Percentiles rank a stretch among this genome's conserved stretches.
Conservation (phyloP, 1,140 invertebrate genomes). For the Drosophila pachea region DNA sequence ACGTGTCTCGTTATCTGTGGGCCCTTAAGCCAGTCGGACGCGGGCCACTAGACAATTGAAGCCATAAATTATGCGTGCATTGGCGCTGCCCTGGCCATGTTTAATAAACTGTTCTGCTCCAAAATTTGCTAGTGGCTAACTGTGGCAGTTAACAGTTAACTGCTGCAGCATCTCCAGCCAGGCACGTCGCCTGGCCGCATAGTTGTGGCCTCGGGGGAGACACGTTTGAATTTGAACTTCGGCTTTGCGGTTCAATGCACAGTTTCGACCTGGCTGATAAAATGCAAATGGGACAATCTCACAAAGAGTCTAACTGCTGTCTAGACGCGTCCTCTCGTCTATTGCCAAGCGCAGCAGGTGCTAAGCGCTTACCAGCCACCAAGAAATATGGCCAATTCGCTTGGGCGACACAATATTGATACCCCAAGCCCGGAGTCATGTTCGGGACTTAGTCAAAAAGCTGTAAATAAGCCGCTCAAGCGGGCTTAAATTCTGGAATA, state of each 20-base stretch:
- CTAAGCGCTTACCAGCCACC: constrained; percentile 31
- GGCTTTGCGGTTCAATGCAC: constrained; percentile 55
- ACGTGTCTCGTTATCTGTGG: constrained; percentile 68
- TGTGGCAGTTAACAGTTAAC: constrained; percentile 19
- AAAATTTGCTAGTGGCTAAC: constrained; percentile 38
- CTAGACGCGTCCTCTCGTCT: constrained; percentile 50
- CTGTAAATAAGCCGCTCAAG: constrained; percentile 2
- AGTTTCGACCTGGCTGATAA: constrained; percentile 28
- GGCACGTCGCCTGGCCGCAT: constrained; percentile 1
- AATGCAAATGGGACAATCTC: constrained; percentile 53
- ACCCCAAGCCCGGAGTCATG: constrained; percentile 30
- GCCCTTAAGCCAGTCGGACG: constrained; percentile 16
- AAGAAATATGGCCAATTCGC: constrained; percentile 49
- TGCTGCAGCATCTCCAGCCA: background rate
- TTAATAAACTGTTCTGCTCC: constrained; percentile 34
- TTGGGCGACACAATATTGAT: constrained; percentile 20
- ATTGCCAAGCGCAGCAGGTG: constrained; percentile 54
- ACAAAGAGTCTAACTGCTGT: constrained; percentile 54
- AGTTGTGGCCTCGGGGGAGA: background rate
- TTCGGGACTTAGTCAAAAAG: background rate
- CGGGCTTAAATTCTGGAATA: too few relatives aligned
- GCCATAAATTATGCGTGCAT: constrained; percentile 72
- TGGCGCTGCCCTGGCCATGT: constrained; percentile 29
- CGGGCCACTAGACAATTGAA: constrained; percentile 45
- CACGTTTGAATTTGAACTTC: constrained; percentile 37